A percentile compares a stretch with the other conserved stretches of the same genome.
phyloP scores from a whole-genome alignment of 2,888 invertebrate genomes.

The Eilema sororculum region DNA sequence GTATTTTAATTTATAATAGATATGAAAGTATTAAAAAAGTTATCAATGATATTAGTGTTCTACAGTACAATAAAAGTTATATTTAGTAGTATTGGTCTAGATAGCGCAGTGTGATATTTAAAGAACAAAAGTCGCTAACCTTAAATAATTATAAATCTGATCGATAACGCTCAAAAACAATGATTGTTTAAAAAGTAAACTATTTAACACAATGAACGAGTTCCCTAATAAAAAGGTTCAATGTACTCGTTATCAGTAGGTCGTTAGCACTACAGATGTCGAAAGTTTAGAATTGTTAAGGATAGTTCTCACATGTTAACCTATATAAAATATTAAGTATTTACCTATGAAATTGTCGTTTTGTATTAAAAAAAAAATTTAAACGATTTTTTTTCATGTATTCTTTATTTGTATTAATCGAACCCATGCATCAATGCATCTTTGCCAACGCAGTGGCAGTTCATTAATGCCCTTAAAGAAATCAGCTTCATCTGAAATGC shows the following conservation, averaged over 20 bases:
- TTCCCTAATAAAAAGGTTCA: slow-evolving; percentile 34
- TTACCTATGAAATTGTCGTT: no score
- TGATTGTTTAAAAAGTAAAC: slow-evolving; percentile 13
- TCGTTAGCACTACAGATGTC: slow-evolving; percentile 36
- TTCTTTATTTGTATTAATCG: no score
- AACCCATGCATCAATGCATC: no score
- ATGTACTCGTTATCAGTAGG: slow-evolving; percentile 41
- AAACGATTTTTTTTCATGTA: no score
- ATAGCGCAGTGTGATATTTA: background rate
- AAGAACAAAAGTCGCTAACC: slow-evolving; percentile 1
- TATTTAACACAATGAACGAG: slow-evolving; percentile 18
- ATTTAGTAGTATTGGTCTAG: background rate
- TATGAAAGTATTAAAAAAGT: no score
- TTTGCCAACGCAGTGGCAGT: no score
- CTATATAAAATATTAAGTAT: background rate
- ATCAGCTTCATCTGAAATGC: no score
- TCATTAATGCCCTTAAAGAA: no score
- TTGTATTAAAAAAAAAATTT: no score
- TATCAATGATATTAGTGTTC: background rate
- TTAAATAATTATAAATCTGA: background rate
- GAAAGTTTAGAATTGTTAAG: slow-evolving; percentile 28
- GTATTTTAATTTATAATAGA: no score
- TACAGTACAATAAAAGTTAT: background rate
- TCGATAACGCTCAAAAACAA: background rate
- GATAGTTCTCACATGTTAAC: background rate